Evolutionary conservation across 2,113 vertebrate genomes (phyloP).

Genomic region (Cyprinodon variegatus): DNA sequence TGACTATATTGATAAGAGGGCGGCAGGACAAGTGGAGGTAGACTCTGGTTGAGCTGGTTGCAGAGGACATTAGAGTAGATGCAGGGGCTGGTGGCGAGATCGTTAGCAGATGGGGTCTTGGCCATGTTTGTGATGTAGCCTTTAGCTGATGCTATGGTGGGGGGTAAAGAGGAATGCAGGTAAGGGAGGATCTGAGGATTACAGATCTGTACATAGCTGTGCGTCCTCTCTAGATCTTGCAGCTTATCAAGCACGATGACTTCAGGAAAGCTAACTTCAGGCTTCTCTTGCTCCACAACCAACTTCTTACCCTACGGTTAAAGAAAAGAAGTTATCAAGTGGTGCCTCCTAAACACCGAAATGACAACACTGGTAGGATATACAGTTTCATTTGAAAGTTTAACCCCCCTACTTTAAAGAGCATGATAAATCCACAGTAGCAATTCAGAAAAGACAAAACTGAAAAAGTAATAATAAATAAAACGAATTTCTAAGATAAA

Average conservation of each 20-base stretch:
- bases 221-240: constrained; percentile 5
- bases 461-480: too few species aligned
- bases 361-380: background rate
- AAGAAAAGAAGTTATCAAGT: background rate
- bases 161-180: background rate
- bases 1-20: background rate
- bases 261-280: constrained; percentile 19
- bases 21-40: background rate
- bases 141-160: background rate
- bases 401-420: too few species aligned
- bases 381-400: too few species aligned
- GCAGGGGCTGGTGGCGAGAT: constrained; percentile 9
- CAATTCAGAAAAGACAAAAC: too few species aligned
- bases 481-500: too few species aligned
- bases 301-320: constrained; percentile 22
- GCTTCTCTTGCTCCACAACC: background rate
- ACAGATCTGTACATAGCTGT: background rate
- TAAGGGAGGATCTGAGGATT: background rate
- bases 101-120: background rate
- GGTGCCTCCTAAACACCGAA: background rate
- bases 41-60: background rate
- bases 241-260: constrained; percentile 21
- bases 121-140: background rate
- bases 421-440: too few species aligned
- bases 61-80: constrained; percentile 18